Evolutionary conservation across 2,113 vertebrate genomes (phyloP).

Genomic region (Anthoscopus minutus): DNA sequence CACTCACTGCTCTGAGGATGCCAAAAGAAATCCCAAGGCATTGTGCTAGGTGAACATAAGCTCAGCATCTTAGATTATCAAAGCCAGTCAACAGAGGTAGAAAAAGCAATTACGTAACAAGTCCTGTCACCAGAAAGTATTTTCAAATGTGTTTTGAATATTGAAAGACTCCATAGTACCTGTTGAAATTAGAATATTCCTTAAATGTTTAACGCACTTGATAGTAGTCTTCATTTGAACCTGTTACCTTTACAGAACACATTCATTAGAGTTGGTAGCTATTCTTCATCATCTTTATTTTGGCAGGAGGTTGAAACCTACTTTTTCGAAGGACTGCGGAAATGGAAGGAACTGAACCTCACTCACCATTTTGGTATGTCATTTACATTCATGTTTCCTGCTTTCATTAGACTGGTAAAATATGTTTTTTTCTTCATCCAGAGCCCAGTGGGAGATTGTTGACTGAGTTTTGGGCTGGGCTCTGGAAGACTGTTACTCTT

Average conservation of each 20-base stretch:
- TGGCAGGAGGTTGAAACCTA: slow-evolving; percentile 92
- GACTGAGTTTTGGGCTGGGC: neutral
- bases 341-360: slow-evolving; percentile 95
- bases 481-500: neutral
- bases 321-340: slow-evolving; percentile 90
- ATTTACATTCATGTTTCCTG: neutral
- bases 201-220: neutral
- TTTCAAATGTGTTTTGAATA: neutral
- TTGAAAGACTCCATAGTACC: neutral
- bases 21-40: neutral
- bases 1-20: neutral
- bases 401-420: neutral
- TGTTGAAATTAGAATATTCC: neutral
- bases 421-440: neutral
- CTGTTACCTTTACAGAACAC: neutral
- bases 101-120: neutral
- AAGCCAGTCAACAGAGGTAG: neutral
- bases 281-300: slow-evolving; percentile 27
- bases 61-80: neutral
- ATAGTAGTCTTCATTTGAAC: neutral
- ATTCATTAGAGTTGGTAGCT: neutral
- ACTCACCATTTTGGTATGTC: slow-evolving; percentile 87
- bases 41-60: neutral
- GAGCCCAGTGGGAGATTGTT: neutral
- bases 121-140: neutral